Conservation (phyloP, 2,797 vertebrate species). For the Pelodytes ibericus region DNA sequence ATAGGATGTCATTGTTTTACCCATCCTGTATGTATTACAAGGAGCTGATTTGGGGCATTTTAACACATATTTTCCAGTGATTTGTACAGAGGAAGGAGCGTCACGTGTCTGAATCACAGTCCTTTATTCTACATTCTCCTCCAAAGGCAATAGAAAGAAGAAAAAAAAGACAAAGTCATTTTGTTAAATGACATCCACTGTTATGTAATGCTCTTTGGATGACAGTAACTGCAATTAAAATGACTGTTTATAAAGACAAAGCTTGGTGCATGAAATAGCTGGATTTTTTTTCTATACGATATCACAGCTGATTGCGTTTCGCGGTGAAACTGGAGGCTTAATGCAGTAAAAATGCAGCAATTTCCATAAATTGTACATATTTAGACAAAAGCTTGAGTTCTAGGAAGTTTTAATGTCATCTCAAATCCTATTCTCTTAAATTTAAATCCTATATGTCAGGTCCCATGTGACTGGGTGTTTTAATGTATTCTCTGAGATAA, state of each 20-base stretch:
- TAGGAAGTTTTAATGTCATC: not conserved
- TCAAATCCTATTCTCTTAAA: not conserved
- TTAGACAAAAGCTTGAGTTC: not conserved
- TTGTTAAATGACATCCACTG: not conserved
- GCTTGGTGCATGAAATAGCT: not conserved
- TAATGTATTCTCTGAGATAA: no score
- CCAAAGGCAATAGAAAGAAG: not conserved
- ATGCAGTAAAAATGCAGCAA: not conserved
- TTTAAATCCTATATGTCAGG: no score
- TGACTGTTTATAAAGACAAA: slow-evolving; percentile 2
- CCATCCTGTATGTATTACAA: no score
- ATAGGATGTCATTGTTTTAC: no score
- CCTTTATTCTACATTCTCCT: slow-evolving; percentile 1
- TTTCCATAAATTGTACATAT: slow-evolving; percentile 14
- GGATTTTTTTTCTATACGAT: slow-evolving; percentile 19
- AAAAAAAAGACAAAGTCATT: slow-evolving; percentile 23
- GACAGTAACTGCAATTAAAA: slow-evolving; percentile 27
- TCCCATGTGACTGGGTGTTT: not conserved
- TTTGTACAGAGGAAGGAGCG: not conserved
- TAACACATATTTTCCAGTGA: not conserved
- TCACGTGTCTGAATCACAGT: not conserved
- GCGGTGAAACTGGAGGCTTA: not conserved
- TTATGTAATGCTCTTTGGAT: not conserved
- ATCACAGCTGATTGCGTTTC: slow-evolving; percentile 2
- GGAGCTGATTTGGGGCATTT: no score